Base-by-base conservation (phyloP, 1,140 invertebrate genomes). In the Zaprionus nigranus region DNA sequence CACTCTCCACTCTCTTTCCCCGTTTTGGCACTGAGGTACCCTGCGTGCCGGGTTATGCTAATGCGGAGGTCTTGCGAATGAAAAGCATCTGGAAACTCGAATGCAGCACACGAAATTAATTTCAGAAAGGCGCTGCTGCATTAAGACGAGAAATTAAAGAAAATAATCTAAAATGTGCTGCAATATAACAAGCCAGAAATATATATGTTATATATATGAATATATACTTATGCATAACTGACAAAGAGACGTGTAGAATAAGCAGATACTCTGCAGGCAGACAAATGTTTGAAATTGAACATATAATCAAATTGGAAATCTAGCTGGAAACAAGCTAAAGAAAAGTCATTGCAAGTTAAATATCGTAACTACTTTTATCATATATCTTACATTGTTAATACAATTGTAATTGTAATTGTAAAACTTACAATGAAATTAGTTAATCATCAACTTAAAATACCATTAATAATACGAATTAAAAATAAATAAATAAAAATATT, bases 21-120 rank as follows among this genome's bases (percentile, higher is more conserved):
- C 53, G 30, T 51, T 17, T 17, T 22, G 6, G 43, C 13, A 7
- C 46, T 12, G 24, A 3, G 30, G 6, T 46, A 24, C 56, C 26
- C 26, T 90, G 87, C 86, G 86, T 90, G 86, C 61, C 63, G 57
- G 75, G 63, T 83, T 90, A 90, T 90, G 86, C 82, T 90, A 90
- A 90, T 90, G 72, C 43, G n/a, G 40, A 43, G 40, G 40, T 43
- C 43, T 67, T 62, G 66, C 43, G 67, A 58, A 46, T 56, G 56
- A 60, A 70, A 73, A 38, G n/a, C 67, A 72, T 81, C 38, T 58
- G 54, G 30, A 62, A 68, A 66, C 70, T 46, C 56, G 71, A 86
- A 73, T 61, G 82, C 83, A 73, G 67, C 81, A 46, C 82, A 79
- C 61, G 79, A 86, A 83, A 83, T 86, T 80, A 78, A 88, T 86